Evolutionary conservation across 1,140 invertebrate species (phyloP).

Genomic region (Rhopalosiphum maidis): DNA sequence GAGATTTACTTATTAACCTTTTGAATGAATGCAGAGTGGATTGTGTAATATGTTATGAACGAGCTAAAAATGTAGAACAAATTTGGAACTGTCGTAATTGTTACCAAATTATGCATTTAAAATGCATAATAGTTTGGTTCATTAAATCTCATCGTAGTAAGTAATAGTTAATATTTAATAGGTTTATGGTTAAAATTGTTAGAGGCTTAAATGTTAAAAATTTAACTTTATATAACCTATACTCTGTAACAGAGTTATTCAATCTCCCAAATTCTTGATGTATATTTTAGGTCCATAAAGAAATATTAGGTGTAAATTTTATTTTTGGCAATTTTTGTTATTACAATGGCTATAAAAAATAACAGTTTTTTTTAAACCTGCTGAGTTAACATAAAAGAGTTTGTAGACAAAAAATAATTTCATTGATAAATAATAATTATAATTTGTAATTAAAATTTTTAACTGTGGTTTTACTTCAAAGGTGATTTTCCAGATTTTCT

Average conservation of each 20-base stretch:
- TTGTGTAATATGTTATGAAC: constrained; percentile 92
- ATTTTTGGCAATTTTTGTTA: too few species aligned
- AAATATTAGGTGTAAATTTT: too few species aligned
- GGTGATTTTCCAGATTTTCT: too few species aligned
- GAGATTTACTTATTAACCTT: constrained; percentile 82
- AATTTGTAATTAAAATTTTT: too few species aligned
- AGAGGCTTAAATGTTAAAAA: neutral
- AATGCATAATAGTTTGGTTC: constrained; percentile 91
- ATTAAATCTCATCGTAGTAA: constrained; percentile 76
- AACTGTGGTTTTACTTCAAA: too few species aligned
- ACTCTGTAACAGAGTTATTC: neutral
- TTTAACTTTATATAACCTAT: neutral
- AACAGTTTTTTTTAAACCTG: too few species aligned
- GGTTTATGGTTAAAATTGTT: neutral
- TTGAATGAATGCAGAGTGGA: constrained; percentile 79
- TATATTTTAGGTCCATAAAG: too few species aligned
- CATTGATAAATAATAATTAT: too few species aligned
- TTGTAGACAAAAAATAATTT: too few species aligned
- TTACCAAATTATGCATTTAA: constrained; percentile 88
- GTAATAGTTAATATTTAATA: constrained; percentile 52
- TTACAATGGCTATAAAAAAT: too few species aligned
- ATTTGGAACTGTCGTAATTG: constrained; percentile 92
- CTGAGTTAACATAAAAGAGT: too few species aligned
- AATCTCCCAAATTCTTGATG: too few species aligned
- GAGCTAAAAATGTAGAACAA: constrained; percentile 76